Base-by-base conservation (phyloP, 2,888 invertebrate species). In the Acheta domesticus region DNA sequence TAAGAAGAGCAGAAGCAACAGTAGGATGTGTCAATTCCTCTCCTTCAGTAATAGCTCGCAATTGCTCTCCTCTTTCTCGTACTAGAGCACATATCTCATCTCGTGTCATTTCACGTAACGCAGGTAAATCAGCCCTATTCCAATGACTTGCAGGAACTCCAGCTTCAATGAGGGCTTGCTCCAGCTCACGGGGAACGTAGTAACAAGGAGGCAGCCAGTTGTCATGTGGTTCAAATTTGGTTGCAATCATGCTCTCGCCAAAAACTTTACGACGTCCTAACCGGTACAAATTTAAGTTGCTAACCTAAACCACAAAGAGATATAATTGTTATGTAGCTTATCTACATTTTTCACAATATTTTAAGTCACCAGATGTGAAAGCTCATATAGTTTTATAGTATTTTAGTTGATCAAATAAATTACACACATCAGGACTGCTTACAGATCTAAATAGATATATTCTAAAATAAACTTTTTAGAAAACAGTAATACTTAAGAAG, bases 191-290 rank as follows among this genome's bases (percentile, higher is more conserved):
- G 0, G 96, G 96, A 11, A 96, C 95, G 83, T 92, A 91, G 86
- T 96, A 99, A 85, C 98, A 97, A 0, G 99, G 99, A 0, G 99
- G 99, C 36, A 99, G 87, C 99, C 99, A 99, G 88, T 99, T 99
- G 86, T 99, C 99, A 85, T 98, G 97, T 0, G 99, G 99, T 85
- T 99, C 99, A 88, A 99, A 99, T 88, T 99, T 99, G 4, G 96
- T 95, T 0, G 98, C 98, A 81, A 99, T 96, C 97, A 99, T 98
- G 81, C 95, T 93, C 83, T 97, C 96, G 0, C 98, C 98, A 21
- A 99, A 89, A 19, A 93, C 91, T 86, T 96, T 95, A 84, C 92
- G 90, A 82, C 95, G 92, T 0, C 99, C 99, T 80, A 99, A 89
- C 1, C 96, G 92, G 87, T 99, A 99, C 16, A 99, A 90, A 88